Evolutionary conservation across 2,113 vertebrate species (phyloP).

Genomic region (Mungos mungo): DNA sequence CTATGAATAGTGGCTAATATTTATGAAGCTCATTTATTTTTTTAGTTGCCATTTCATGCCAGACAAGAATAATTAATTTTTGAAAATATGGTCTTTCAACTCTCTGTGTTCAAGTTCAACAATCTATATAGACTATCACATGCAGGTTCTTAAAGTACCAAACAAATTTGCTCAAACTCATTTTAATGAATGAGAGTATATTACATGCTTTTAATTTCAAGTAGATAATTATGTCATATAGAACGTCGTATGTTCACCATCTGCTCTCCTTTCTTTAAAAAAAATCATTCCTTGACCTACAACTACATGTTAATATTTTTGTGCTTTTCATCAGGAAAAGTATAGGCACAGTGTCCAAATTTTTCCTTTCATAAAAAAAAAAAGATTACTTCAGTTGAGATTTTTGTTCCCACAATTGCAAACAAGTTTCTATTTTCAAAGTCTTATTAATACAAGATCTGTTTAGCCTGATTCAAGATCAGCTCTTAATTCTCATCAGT

Average conservation of each 20-base stretch:
- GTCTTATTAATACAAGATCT: background rate
- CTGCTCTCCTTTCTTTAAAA: background rate
- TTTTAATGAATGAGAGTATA: slow-evolving; percentile 22
- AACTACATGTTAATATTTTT: background rate
- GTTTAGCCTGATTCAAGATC: background rate
- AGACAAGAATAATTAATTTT: background rate
- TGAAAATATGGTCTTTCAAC: background rate
- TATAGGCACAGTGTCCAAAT: background rate
- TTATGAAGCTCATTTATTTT: background rate
- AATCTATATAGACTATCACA: background rate
- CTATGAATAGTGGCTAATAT: background rate
- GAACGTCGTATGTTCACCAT: slow-evolving; percentile 26
- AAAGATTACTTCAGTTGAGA: background rate
- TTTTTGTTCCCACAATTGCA: background rate
- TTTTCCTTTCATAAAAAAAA: background rate
- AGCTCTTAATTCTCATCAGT: background rate
- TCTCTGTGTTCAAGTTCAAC: background rate
- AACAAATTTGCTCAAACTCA: background rate
- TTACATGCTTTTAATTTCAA: slow-evolving; percentile 14
- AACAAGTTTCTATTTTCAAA: background rate
- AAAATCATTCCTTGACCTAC: background rate
- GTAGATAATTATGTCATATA: slow-evolving; percentile 38
- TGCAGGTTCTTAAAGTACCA: background rate
- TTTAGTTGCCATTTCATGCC: background rate
- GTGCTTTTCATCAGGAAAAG: background rate